Evolutionary conservation across 1,140 invertebrate species (phyloP).

Genomic region (Rhopalosiphum padi): DNA sequence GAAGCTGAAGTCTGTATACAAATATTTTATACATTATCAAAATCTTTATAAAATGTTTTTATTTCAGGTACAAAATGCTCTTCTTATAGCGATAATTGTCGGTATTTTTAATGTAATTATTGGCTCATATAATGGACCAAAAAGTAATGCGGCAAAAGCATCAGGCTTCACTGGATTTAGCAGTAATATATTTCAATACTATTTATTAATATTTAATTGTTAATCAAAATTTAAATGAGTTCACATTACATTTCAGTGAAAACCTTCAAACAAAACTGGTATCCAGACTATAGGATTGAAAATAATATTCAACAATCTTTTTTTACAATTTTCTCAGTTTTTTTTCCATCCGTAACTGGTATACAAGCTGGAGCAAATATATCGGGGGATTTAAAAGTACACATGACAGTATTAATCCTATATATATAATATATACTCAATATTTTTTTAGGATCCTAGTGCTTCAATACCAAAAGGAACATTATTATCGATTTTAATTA

Average conservation of each 20-base stretch:
- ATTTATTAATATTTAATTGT: not conserved
- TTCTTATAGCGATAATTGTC: slow-evolving; percentile 10
- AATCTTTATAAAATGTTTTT: not conserved
- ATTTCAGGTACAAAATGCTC: slow-evolving; percentile 47
- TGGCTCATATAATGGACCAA: slow-evolving; percentile 1
- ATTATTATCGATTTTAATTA: slow-evolving; percentile 76
- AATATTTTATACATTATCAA: not conserved
- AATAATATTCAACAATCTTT: slow-evolving; percentile 79
- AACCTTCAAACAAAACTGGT: slow-evolving; percentile 77
- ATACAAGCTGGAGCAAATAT: slow-evolving; percentile 98
- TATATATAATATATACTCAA: not conserved
- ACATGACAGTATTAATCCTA: not conserved
- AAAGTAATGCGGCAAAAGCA: slow-evolving; percentile 62
- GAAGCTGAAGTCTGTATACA: slow-evolving; percentile 75
- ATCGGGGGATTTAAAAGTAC: slow-evolving; percentile 91
- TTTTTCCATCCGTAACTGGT: slow-evolving; percentile 95
- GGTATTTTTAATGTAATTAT: slow-evolving; percentile 42
- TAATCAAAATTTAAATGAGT: not conserved
- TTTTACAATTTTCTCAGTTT: slow-evolving; percentile 93
- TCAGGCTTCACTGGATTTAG: slow-evolving; percentile 88
- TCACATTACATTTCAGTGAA: slow-evolving; percentile 65
- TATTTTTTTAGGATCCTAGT: slow-evolving; percentile 5
- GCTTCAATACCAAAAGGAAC: slow-evolving; percentile 75
- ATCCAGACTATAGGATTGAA: slow-evolving; percentile 76
- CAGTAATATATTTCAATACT: slow-evolving; percentile 69